Evolutionary conservation across 1,140 invertebrate genomes (phyloP), one percentile per base, ranked within the genome.

Genomic region (Diuraphis noxia): DNA sequence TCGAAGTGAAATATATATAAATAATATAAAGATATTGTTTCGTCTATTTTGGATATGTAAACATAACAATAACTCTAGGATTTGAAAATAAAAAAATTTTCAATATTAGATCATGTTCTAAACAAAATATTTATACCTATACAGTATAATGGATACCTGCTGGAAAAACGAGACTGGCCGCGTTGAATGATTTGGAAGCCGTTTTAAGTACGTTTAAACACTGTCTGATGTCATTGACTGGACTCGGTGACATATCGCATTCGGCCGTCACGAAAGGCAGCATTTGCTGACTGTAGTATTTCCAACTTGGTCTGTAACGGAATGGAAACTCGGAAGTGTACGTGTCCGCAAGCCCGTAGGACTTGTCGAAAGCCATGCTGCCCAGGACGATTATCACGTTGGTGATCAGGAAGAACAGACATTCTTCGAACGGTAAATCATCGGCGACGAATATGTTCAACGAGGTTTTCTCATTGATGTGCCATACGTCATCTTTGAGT

Each of bases 381-480:
- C 77, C 89, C 23, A 91, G 25, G 10, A 91, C 89, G 30, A 91
- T 40, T 23, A 91, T 91, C 8, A 91, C 34, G 43, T 91, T 91
- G 43, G 89, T 91, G 30, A 91, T 91, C 1, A 81, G 43, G 46
- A 91, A 91, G 38, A 91, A 91, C 41, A 91, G 43, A 25, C 77
- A 81, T 81, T 91, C 89, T 2, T 91, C 89, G 34, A 91, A 91
- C 10, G 89, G 89, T 6, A 91, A 63, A 30, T 82, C 34, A n/a
- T 91, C 89, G 10, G 25, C 46, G 17, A 82, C 13, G 25, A 91
- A 91, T 52, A 81, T 49, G 7, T 91, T 82, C 30, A 91, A 52
- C 23, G 89, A 82, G 10, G 89, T 91, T n/a, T 91, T 91, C 25
- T 91, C 89, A 43, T 91, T 91, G 6, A 91, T 91, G 43, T 91